Conservation (phyloP, 1,140 invertebrate genomes). For the Meteorus sp. region DNA sequence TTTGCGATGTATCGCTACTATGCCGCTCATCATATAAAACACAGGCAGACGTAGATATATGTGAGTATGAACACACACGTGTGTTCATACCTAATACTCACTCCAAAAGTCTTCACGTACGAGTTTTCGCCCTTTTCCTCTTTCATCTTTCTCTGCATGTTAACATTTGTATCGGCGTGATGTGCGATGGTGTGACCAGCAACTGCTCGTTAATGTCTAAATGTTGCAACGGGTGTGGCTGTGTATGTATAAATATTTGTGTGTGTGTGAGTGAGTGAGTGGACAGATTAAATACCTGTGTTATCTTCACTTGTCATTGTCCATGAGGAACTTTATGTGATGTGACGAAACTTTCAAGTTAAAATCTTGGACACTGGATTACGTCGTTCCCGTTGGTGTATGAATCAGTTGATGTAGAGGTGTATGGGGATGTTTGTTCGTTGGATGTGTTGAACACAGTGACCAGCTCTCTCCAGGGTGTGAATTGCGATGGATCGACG, state of each 20-base stretch:
- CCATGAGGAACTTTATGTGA: not conserved
- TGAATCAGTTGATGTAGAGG: not conserved
- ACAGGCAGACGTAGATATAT: no score
- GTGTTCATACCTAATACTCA: not conserved
- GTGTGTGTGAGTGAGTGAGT: no score
- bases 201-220: conserved; percentile 29
- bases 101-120: not conserved
- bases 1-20: not conserved
- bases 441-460: no score
- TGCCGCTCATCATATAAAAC: no score
- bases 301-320: conserved; percentile 5
- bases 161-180: conserved; percentile 20
- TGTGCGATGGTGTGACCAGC: conserved; percentile 28
- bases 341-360: not conserved
- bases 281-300: no score
- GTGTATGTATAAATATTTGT: not conserved
- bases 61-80: not conserved
- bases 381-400: not conserved
- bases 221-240: conserved; percentile 1
- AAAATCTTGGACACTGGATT: not conserved
- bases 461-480: not conserved
- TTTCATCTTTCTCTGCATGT: conserved; percentile 34
- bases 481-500: conserved; percentile 3
- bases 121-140: not conserved
- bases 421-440: not conserved